Evolutionary conservation across 1,140 invertebrate species (phyloP), one percentile per base, ranked within the genome.

Genomic region (Cydia amplana): DNA sequence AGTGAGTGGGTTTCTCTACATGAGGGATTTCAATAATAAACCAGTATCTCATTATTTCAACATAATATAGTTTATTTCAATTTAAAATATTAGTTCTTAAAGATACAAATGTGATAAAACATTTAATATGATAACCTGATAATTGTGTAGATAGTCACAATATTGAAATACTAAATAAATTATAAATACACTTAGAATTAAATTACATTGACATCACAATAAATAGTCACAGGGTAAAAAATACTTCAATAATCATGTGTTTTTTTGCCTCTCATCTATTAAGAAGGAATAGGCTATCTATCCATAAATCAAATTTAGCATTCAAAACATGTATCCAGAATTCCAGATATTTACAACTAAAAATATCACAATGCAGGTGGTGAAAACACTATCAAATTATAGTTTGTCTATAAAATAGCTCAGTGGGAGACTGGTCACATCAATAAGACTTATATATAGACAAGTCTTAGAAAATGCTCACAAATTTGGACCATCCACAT

Each of bases 281-380:
- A 16, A 49, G 4, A 49, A n/a, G 3, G 49, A 51, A 51, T 51
- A 51, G n/a, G n/a, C n/a, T 18, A n/a, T 51, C n/a, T 18, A 6
- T 51, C n/a, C n/a, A 51, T 51, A 18, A 51, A 18, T 51, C 5
- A 60, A 20, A 60, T 60, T 3, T 60, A 23, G 0, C 14, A 60
- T 20, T 20, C 18, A 20, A 60, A 9, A 20, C 55, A 60, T 60
- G 18, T 23, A 60, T 10, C 55, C 9, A 6, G 51, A 23, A 60
- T 20, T 20, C 9, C 3, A 60, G 9, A 23, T 23, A 60, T 3
- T 60, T 20, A 40, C 36, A 70, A 36, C 65, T 70, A 70, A 70
- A 67, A 70, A 20, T 70, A 70, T 70, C 65, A 36, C 65, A 70
- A 40, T 32, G 32, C 32, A 70, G 65, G 65, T 40, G 65, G 36